Base-by-base conservation (phyloP, 2,888 invertebrate genomes). In the Thalpophila matura region DNA sequence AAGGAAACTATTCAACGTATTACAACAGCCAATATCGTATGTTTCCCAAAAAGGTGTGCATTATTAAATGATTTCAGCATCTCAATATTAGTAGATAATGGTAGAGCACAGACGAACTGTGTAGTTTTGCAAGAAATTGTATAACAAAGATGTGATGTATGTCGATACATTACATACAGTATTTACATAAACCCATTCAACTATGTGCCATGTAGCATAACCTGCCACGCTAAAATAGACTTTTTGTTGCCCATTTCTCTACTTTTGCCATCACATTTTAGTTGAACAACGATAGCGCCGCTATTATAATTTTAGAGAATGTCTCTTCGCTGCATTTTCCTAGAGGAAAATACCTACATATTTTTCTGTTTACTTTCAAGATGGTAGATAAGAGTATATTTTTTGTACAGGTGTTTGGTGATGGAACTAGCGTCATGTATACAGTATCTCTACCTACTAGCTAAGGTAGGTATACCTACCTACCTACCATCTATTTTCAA, bases 181-280 rank as follows among this genome's bases (percentile, higher is more conserved):
- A 68, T 69, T 69, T 64, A 74, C 74, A 72, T 72, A 72, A 59
- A 64, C 49, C 63, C 40, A 56, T 72, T 65, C 58, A 59, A 22
- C 14, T 59, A 27, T 51, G 40, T 18, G 29, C 55, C 12, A 50
- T 40, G 26, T 37, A 47, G 54, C n/a, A 22, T 33, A 20, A 22
- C 24, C n/a, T 10, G 18, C 35, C 43, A 49, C 29, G 40, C 51
- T 31, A 73, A 47, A 67, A 37, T 45, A 37, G 22, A 45, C 26
- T 42, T 35, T 66, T 47, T 14, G 7, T 24, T 6, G 26, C 4
- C 5, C 5, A 20, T 55, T 51, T 31, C 37, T 29, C 24, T 24
- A 29, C 9, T 12, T 37, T 59, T 55, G 22, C 7, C 35, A 14
- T 60, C 50, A 33, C 60, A 24, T 43, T 20, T 61, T 43, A 62